These are phyloP conservation scores for Allophyes oxyacanthae DNA, from an alignment of 2,888 invertebrate genomes.

Conservation along the genomic window DNA sequence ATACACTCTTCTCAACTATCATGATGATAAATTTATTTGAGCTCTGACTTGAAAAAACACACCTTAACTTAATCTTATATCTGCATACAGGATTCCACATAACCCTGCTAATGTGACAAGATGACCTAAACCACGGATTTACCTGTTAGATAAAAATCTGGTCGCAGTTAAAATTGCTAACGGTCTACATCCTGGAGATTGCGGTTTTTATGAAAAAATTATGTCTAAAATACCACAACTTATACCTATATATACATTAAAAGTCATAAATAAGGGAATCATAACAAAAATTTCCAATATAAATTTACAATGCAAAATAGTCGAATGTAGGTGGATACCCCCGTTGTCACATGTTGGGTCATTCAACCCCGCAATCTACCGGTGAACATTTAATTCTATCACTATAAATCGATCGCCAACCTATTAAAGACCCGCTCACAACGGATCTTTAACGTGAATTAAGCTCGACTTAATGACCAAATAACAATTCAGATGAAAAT, in stretches of 20 bases:
- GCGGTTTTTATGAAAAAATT: slow-evolving; percentile 39
- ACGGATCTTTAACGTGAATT: slow-evolving; percentile 43
- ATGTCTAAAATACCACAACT: slow-evolving; percentile 35
- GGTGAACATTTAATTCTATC: slow-evolving; percentile 53
- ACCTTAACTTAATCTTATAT: slow-evolving; percentile 27
- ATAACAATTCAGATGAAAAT: slow-evolving; percentile 34
- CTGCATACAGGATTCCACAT: slow-evolving; percentile 35
- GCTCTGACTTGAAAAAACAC: not conserved
- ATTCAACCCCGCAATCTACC: slow-evolving; percentile 56
- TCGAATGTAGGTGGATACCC: slow-evolving; percentile 59
- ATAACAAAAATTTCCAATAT: slow-evolving; percentile 59
- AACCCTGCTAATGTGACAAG: slow-evolving; percentile 23
- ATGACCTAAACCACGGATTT: slow-evolving; percentile 38
- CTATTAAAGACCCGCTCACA: slow-evolving; percentile 44
- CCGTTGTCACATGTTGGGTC: slow-evolving; percentile 59
- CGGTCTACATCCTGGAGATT: slow-evolving; percentile 60
- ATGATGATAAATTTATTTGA: not conserved
- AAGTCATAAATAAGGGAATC: slow-evolving; percentile 67
- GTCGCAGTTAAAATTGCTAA: slow-evolving; percentile 44
- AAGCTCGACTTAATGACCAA: slow-evolving; percentile 37
- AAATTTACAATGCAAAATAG: slow-evolving; percentile 62
- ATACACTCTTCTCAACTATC: not conserved
- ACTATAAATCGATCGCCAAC: slow-evolving; percentile 51
- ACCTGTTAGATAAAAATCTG: slow-evolving; percentile 61
- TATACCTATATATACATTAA: slow-evolving; percentile 39